These are phyloP conservation scores for Steatocranus sp. DNA, from an alignment of 2,797 vertebrate species.

Conservation along the genomic window DNA sequence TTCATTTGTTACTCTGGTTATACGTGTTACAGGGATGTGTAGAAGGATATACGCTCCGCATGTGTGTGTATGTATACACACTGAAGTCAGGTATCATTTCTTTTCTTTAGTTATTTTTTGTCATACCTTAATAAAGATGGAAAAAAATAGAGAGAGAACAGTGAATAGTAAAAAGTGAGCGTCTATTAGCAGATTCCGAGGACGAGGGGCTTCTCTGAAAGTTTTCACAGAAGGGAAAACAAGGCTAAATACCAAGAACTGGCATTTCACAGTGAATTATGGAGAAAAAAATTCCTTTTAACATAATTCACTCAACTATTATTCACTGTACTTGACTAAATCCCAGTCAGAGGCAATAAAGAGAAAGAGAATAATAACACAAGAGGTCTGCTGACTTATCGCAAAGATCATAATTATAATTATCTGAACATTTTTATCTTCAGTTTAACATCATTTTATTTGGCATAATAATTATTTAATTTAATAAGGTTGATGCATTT, in stretches of 20 bases:
- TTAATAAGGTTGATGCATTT: neutral
- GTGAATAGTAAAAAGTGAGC: neutral
- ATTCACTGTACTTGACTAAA: neutral
- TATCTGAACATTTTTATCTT: neutral
- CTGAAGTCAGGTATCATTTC: neutral
- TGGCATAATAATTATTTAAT: neutral
- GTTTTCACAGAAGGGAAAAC: neutral
- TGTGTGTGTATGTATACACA: neutral
- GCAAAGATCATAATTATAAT: neutral
- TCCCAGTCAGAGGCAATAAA: neutral
- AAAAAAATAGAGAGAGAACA: neutral
- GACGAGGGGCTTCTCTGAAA: neutral
- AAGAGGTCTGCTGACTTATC: neutral
- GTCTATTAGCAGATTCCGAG: neutral
- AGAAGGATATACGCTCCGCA: neutral
- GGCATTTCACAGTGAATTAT: neutral
- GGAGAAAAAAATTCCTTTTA: rapidly evolving
- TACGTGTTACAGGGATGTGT: neutral
- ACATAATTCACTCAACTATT: neutral
- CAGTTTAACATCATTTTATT: neutral
- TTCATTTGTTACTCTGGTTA: neutral
- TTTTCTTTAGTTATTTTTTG: neutral
- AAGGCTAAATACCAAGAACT: neutral
- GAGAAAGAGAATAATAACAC: neutral
- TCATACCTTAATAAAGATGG: neutral